Conservation (phyloP, 2,113 vertebrate species). For the Panthera leo region DNA sequence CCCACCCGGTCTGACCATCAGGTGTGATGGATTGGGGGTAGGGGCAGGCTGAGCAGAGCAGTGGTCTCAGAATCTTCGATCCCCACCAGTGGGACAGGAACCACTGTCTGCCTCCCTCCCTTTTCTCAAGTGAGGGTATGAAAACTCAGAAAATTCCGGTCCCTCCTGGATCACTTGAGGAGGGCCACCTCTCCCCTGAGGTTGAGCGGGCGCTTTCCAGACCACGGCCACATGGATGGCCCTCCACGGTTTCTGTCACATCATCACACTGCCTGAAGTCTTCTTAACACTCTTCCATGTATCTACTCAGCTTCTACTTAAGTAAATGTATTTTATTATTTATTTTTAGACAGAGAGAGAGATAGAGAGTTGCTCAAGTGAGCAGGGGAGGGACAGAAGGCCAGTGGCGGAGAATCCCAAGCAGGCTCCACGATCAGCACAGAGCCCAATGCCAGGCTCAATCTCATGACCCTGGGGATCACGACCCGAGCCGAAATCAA, state of each 20-base stretch:
- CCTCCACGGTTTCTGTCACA: neutral
- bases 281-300: neutral
- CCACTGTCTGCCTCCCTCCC: neutral
- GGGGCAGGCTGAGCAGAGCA: neutral
- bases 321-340: neutral
- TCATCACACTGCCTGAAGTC: neutral
- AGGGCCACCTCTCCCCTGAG: neutral
- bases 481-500: neutral
- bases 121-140: neutral
- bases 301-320: neutral
- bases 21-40: neutral
- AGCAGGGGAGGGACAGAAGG: too few species aligned
- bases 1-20: neutral
- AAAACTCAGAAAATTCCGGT: neutral
- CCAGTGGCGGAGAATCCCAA: neutral
- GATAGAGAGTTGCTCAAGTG: too few species aligned
- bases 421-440: neutral
- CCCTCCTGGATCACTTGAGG: neutral
- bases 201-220: neutral
- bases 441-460: neutral
- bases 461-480: neutral
- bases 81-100: neutral
- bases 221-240: rapidly evolving
- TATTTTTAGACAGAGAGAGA: too few species aligned
- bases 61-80: neutral